Evolutionary conservation across 35 echinoderm and acorn worm genomes (phyloP).

Genomic region (Lytechinus variegatus): DNA sequence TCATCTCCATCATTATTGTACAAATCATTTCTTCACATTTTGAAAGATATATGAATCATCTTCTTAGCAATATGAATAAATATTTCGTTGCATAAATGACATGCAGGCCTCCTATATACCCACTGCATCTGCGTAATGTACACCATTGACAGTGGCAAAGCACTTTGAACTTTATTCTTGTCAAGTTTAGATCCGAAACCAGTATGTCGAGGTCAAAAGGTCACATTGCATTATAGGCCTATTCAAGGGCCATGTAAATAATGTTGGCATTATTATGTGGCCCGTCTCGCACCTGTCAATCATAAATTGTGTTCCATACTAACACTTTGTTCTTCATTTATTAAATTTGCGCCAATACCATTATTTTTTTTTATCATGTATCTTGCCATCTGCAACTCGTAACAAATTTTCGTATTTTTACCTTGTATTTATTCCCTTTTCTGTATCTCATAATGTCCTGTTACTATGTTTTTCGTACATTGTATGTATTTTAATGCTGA

Average conservation of each 20-base stretch:
- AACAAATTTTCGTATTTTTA: too few relatives aligned
- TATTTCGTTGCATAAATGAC: neutral
- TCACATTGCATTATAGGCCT: neutral
- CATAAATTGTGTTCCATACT: neutral
- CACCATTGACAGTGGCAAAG: neutral
- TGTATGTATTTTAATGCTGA: too few relatives aligned
- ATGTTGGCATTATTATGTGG: neutral
- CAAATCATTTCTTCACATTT: too few relatives aligned
- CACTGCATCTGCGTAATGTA: neutral
- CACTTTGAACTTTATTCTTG: neutral
- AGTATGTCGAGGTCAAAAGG: neutral
- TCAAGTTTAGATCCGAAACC: conserved; percentile 1
- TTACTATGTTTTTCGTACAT: too few relatives aligned
- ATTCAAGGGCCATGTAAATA: neutral
- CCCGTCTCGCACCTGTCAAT: neutral
- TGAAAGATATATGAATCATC: neutral
- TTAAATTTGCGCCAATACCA: too few relatives aligned
- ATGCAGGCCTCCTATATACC: too few relatives aligned
- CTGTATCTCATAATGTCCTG: too few relatives aligned
- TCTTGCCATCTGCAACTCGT: too few relatives aligned
- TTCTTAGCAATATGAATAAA: neutral
- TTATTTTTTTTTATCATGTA: too few relatives aligned
- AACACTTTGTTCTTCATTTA: neutral
- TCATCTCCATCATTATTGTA: too few relatives aligned
- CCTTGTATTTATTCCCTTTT: too few relatives aligned